These are phyloP conservation scores for Dynastes maya DNA, from an alignment of 2,888 invertebrate genomes.

Conservation along the genomic window DNA sequence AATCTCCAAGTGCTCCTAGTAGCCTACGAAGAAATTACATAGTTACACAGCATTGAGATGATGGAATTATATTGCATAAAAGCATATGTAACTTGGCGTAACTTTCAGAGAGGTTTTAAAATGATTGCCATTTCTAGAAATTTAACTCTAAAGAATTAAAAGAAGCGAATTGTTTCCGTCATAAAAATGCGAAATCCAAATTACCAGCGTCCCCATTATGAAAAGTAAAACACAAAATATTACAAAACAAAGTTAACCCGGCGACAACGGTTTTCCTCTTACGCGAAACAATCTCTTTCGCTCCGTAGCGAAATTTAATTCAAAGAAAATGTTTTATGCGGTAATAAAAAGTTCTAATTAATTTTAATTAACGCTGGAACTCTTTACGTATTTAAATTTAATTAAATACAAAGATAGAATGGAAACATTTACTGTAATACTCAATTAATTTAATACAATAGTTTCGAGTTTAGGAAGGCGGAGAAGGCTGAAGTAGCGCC, in stretches of 20 bases:
- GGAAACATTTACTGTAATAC: slow-evolving; percentile 58
- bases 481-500: slow-evolving; percentile 43
- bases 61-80: no score
- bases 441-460: slow-evolving; percentile 59
- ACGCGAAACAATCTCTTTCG: slow-evolving; percentile 23
- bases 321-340: slow-evolving; percentile 53
- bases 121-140: no score
- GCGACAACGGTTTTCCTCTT: slow-evolving; percentile 30
- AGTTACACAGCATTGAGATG: no score
- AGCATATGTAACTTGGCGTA: no score
- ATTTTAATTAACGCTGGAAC: slow-evolving; percentile 52
- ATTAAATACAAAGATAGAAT: slow-evolving; percentile 56
- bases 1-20: no score
- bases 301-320: slow-evolving; percentile 48
- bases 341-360: slow-evolving; percentile 53
- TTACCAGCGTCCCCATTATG: background rate
- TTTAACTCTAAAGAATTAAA: no score
- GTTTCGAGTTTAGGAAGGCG: slow-evolving; percentile 49
- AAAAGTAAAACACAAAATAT: slow-evolving; percentile 31
- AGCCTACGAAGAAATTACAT: no score
- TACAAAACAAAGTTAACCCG: slow-evolving; percentile 32
- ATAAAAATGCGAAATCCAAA: background rate
- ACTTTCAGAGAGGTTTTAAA: no score
- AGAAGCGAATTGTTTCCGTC: no score
- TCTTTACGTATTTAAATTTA: slow-evolving; percentile 53